Evolutionary conservation across 2,797 vertebrate genomes (phyloP), one percentile per base, ranked within the genome.

Genomic region (Falco concolor): DNA sequence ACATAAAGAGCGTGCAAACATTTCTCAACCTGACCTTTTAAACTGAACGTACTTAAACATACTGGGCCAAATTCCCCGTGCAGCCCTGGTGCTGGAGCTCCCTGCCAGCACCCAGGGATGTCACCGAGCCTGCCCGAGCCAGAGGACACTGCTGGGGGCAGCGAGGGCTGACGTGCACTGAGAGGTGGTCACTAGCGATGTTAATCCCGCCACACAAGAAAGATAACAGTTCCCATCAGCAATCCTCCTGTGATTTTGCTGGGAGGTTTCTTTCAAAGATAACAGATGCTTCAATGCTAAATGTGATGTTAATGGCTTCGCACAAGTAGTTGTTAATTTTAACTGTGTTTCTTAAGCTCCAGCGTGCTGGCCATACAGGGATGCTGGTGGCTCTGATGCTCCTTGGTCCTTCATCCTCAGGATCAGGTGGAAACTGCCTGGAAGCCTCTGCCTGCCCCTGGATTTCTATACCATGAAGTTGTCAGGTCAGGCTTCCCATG

Each of bases 361-460:
- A 4, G 40, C 1, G 0, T 63, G 42, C n/a, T 8, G n/a, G 36
- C 34, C 13, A 2, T 12, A 1, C 5, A 18, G 32, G 40, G 23
- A 22, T 44, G 52, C 52, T 54, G 63, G 16, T 38, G 76, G 70
- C 32, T 70, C 24, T 1, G 9, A 6, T 15, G 65, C 18, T 82
- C 38, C 47, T 34, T 57, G 44, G 60, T 38, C 69, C 64, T 85
- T 59, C 28, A 2, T 44, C 32, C 64, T 80, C 40, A 30, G 40
- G 75, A 8, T 40, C 36, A 89, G 68, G 9, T 8, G 11, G 10
- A 61, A 52, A 2, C 24, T 64, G 57, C 59, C 57, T 21, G 27
- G 42, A 47, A 64, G 63, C 38, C 15, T 42, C 61, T 21, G 15
- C 13, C n/a, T 47, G 68, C 22, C 9, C 74, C 68, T 1, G 2